Evolutionary conservation across 2,113 vertebrate genomes (phyloP).

Genomic region (Laticauda laticaudata): DNA sequence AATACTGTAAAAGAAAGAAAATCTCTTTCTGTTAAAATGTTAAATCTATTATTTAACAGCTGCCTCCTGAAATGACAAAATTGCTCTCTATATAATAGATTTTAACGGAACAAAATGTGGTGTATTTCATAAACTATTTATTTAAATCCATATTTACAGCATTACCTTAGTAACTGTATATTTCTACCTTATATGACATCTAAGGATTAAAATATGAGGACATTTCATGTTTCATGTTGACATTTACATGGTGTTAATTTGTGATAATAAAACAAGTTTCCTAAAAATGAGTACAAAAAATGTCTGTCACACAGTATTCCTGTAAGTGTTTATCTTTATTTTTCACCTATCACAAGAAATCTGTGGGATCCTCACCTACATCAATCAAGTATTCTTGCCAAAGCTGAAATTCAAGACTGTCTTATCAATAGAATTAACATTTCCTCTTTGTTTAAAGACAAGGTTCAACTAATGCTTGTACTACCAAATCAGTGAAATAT

Average conservation of each 20-base stretch:
- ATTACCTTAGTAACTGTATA: not conserved
- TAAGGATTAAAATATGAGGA: not conserved
- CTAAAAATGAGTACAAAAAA: not conserved
- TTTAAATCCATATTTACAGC: not conserved
- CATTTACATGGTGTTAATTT: not conserved
- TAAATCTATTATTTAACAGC: not conserved
- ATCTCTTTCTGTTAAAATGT: not conserved
- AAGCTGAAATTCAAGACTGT: not conserved
- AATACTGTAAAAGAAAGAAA: not conserved
- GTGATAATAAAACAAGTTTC: not conserved
- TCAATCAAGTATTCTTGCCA: not conserved
- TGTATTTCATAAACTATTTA: not conserved
- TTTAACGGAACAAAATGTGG: not conserved
- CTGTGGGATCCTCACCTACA: conserved; percentile 4
- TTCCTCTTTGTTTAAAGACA: not conserved
- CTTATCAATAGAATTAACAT: not conserved
- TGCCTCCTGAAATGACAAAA: conserved; percentile 8
- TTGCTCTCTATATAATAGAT: conserved; percentile 1
- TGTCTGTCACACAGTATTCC: not conserved
- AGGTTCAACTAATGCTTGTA: not conserved
- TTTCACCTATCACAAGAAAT: not conserved
- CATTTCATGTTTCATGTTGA: not conserved
- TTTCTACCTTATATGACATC: not conserved
- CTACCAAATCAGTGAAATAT: not conserved
- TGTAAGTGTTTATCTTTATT: not conserved